These are phyloP conservation scores for Benitochromis conjunctus DNA, from an alignment of 2,113 vertebrate species.

Conservation along the genomic window DNA sequence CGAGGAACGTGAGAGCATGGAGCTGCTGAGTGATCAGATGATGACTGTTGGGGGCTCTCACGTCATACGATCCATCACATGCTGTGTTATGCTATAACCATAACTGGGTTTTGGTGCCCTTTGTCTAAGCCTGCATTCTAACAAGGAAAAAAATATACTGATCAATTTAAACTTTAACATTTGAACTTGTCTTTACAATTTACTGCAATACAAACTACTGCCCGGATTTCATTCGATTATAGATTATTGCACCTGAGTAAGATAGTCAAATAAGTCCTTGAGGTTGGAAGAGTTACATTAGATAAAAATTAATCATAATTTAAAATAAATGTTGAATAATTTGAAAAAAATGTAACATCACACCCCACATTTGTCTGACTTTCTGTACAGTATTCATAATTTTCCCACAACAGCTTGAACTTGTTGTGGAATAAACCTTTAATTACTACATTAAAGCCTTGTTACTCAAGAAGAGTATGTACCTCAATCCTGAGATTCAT, in stretches of 20 bases:
- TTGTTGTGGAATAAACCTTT: too few species aligned
- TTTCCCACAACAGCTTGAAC: too few species aligned
- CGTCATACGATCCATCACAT: neutral
- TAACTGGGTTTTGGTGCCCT: neutral
- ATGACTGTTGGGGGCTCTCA: neutral
- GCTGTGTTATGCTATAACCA: neutral
- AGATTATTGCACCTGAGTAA: neutral
- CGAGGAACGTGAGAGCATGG: neutral
- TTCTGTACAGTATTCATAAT: neutral
- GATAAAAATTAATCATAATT: neutral
- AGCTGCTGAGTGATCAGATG: slow-evolving; percentile 13
- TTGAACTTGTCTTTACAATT: neutral
- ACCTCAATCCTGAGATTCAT: neutral
- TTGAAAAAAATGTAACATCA: too few species aligned
- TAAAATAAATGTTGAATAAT: neutral
- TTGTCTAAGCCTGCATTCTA: neutral
- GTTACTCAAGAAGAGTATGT: too few species aligned
- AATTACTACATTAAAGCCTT: neutral
- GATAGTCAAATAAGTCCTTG: neutral
- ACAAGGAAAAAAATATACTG: neutral
- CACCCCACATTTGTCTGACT: too few species aligned
- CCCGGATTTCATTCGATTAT: neutral
- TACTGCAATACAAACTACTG: neutral
- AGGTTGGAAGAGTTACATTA: neutral
- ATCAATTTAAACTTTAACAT: neutral